A percentile compares a stretch with the other conserved stretches of the same genome.
phyloP scores from a whole-genome alignment of 2,113 vertebrate species.

The Dermatemys mawii region DNA sequence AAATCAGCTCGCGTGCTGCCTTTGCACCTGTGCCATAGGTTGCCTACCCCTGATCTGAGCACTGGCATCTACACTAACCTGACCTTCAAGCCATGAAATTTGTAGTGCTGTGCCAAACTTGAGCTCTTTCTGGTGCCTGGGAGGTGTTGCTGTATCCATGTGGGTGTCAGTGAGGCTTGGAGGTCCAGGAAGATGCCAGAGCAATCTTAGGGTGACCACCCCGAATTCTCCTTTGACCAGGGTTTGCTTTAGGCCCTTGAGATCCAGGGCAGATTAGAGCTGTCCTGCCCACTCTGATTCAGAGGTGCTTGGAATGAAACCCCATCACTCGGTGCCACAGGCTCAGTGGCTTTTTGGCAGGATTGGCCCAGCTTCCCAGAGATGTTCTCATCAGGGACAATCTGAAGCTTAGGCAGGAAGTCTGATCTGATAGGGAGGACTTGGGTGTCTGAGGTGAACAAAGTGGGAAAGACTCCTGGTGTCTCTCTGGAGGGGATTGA shows the following conservation, averaged over 20 bases:
- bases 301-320: not conserved
- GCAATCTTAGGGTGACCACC: not conserved
- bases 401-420: rapidly evolving
- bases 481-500: not conserved
- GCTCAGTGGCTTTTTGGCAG: too few relatives aligned
- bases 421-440: not conserved
- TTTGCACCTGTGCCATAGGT: too few relatives aligned
- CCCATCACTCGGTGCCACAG: not conserved
- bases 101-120: not conserved
- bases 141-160: not conserved
- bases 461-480: not conserved
- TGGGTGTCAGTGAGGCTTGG: not conserved
- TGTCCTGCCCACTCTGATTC: not conserved
- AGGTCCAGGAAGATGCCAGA: not conserved
- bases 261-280: not conserved
- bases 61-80: not conserved
- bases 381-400: not conserved
- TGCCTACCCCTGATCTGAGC: too few relatives aligned
- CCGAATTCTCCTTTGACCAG: not conserved
- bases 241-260: not conserved
- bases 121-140: not conserved
- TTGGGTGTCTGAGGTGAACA: not conserved
- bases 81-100: not conserved
- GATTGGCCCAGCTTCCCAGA: not conserved
- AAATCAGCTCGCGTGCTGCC: too few relatives aligned